Evolutionary conservation across 1,140 invertebrate genomes (phyloP).

Genomic region (Bombus turneri): DNA sequence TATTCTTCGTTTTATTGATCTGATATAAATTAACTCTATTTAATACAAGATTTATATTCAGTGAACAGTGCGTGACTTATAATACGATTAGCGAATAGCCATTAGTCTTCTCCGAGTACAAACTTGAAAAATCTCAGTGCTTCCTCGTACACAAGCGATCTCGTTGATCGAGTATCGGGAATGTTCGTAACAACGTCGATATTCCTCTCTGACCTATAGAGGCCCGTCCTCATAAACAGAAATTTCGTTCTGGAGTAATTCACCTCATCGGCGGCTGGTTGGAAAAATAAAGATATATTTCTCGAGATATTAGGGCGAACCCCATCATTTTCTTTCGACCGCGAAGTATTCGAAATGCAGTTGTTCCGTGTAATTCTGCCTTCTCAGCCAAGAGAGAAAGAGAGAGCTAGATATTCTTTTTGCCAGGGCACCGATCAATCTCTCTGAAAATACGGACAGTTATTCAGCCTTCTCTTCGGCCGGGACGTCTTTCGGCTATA

Average conservation of each 20-base stretch:
- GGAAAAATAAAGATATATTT: constrained; percentile 29
- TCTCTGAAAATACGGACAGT: constrained; percentile 63
- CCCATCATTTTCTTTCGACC: constrained; percentile 18
- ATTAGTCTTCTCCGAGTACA: not conserved
- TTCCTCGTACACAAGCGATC: constrained; percentile 14
- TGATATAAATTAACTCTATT: not conserved
- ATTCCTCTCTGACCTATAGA: not conserved
- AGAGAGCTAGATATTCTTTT: constrained; percentile 44
- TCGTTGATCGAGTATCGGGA: constrained; percentile 49
- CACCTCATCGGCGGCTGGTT: constrained; percentile 18
- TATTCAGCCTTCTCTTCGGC: constrained; percentile 44
- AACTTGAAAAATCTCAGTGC: not conserved
- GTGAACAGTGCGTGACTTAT: not conserved
- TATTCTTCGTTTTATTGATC: not conserved
- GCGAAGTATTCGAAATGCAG: constrained; percentile 5
- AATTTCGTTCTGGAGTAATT: constrained; percentile 8
- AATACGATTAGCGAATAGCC: not conserved
- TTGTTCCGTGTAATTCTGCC: constrained; percentile 26
- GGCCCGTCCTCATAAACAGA: not conserved
- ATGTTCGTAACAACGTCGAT: not conserved
- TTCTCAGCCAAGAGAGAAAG: not conserved
- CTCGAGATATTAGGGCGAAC: constrained; percentile 26
- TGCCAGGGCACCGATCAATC: constrained; percentile 61
- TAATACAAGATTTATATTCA: not conserved
- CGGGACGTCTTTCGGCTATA: constrained; percentile 22